Evolutionary conservation across 2,113 vertebrate species (phyloP).

Genomic region (Myotis yumanensis): DNA sequence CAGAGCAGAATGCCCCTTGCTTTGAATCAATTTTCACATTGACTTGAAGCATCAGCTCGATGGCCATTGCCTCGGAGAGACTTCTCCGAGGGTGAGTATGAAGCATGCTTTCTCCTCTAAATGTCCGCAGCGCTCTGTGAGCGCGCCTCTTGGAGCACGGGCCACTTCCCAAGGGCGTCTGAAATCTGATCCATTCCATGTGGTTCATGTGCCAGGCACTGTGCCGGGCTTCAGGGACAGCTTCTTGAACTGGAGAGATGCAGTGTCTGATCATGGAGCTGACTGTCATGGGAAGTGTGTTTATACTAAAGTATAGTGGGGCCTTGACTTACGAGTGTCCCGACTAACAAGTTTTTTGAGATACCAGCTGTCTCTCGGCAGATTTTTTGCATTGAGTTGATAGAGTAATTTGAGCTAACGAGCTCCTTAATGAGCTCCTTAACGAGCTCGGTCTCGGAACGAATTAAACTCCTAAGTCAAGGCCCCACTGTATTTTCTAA

Average conservation of each 20-base stretch:
- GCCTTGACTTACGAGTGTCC: too few relatives aligned
- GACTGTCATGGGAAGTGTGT: not conserved
- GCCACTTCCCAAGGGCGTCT: rapidly evolving
- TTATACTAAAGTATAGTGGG: not conserved
- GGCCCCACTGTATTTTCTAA: not conserved
- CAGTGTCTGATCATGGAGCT: rapidly evolving
- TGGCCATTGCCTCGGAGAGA: not conserved
- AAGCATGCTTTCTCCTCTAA: not conserved
- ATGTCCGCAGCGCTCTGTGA: rapidly evolving
- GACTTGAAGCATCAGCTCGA: not conserved
- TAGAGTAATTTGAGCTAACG: too few relatives aligned
- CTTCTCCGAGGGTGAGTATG: too few relatives aligned
- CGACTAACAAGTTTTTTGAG: too few relatives aligned
- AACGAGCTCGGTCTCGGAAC: too few relatives aligned
- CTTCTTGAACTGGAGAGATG: not conserved
- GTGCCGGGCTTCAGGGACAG: not conserved
- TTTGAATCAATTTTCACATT: not conserved
- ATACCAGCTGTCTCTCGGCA: too few relatives aligned
- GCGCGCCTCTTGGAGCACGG: rapidly evolving
- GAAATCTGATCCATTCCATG: not conserved
- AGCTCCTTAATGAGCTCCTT: too few relatives aligned
- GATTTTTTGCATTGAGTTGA: too few relatives aligned
- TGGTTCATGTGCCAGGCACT: not conserved
- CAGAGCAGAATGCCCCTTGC: not conserved
- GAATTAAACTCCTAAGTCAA: too few relatives aligned